Base-by-base conservation (phyloP, 2,888 invertebrate species). In the Latrodectus elegans region DNA sequence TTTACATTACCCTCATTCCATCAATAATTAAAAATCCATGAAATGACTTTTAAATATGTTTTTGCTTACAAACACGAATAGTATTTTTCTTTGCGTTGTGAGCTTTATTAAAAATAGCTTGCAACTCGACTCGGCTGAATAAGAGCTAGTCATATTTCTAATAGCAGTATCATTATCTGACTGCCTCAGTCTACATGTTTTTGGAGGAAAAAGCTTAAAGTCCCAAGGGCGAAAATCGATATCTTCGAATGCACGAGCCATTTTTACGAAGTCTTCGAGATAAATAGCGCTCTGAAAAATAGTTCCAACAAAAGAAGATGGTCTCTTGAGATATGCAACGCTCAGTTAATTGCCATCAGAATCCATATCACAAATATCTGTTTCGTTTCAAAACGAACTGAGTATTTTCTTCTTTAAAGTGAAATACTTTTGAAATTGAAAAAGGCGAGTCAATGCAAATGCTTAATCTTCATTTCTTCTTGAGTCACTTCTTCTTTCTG, bases 301-400 rank as follows among this genome's bases (percentile, higher is more conserved):
- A 60, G n/a, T 15, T 15, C 14, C 60, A 60, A 60, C 14, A 60
- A 60, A 60, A 60, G n/a, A n/a, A 60, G 60, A 60, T 60, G n/a
- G 60, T n/a, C 60, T 60, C 60, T 60, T n/a, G 14, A 60, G 60
- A 60, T 8, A 60, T 60, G 60, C 60, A 6, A 12, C n/a, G 60
- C 60, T 60, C 60, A 60, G 60, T 60, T 60, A 60, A 60, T 60
- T 60, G 60, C 60, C 60, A 60, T 60, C 60, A 12, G 60, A 60
- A 60, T 60, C 60, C 14, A n/a, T 12, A 60, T 60, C 60, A 60
- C 60, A 60, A 60, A 60, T 60, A 60, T 60, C 12, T 60, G 60
- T 60, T 60, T 60, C 60, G 12, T 60, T 60, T 60, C 60, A 12
- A 60, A n/a, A 11, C 12, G n/a, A 60, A 60, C 60, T 12, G 6